These are phyloP conservation scores for Hippocampus barbouri DNA, from an alignment of 2,113 vertebrate genomes.

Conservation along the genomic window DNA sequence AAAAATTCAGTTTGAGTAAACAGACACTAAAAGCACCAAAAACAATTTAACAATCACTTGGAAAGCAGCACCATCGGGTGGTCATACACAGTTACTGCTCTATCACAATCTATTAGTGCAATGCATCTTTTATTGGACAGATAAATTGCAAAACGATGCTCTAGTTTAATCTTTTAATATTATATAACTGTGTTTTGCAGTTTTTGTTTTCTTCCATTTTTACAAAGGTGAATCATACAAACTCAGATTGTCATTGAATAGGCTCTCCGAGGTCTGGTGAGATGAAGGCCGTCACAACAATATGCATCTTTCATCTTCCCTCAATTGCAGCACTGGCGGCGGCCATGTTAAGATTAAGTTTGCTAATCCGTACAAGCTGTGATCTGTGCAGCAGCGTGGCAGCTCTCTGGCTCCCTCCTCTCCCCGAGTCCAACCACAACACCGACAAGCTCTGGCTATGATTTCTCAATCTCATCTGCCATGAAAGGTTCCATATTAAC, in stretches of 20 bases:
- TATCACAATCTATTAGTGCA: conserved; percentile 41
- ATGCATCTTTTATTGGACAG: conserved; percentile 17
- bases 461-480: conserved; percentile 37
- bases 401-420: conserved; percentile 35
- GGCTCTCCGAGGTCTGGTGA: conserved; percentile 12
- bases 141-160: neutral
- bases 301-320: conserved; percentile 42
- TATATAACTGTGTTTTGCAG: neutral
- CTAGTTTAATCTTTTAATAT: conserved; percentile 1
- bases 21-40: neutral
- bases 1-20: neutral
- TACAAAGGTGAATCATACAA: neutral
- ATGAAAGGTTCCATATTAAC: conserved; percentile 53
- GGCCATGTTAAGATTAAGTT: conserved; percentile 66
- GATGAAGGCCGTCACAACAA: conserved; percentile 2
- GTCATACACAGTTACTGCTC: conserved; percentile 1
- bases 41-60: conserved; percentile 10
- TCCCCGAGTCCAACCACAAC: conserved; percentile 35
- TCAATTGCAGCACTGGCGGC: conserved; percentile 47
- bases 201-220: neutral
- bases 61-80: conserved; percentile 38
- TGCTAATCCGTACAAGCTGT: conserved; percentile 68
- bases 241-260: conserved; percentile 3
- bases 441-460: conserved; percentile 10
- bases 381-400: conserved; percentile 56